phyloP scores from a whole-genome alignment of 2,888 invertebrate species.

The Phaedon cochleariae region DNA sequence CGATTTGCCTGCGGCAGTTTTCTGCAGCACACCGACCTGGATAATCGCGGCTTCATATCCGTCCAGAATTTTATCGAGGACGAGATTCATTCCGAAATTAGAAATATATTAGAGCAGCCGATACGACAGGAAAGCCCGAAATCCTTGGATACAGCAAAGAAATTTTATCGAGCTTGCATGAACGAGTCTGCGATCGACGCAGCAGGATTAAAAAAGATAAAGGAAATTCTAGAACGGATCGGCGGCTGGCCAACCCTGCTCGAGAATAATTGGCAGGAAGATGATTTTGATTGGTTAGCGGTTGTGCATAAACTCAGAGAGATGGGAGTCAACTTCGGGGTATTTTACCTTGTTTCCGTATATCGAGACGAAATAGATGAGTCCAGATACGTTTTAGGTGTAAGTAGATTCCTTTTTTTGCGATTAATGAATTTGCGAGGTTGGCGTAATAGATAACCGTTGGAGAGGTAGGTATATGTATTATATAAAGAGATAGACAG shows the following conservation, averaged over 20 bases:
- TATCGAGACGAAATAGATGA: constrained; percentile 49
- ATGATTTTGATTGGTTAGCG: constrained; percentile 57
- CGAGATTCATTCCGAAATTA: constrained; percentile 48
- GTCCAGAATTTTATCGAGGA: constrained; percentile 46
- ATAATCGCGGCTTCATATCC: constrained; percentile 62
- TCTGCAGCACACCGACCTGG: constrained; percentile 71
- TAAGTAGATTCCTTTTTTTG: constrained; percentile 47
- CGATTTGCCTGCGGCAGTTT: constrained; percentile 79
- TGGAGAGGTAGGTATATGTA: no score
- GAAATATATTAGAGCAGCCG: constrained; percentile 47
- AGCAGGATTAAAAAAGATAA: constrained; percentile 51
- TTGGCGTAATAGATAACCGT: no score
- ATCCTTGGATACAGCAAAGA: constrained; percentile 49
- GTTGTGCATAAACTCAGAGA: constrained; percentile 53
- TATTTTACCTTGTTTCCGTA: constrained; percentile 53
- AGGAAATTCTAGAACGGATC: constrained; percentile 59
- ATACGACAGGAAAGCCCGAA: constrained; percentile 33
- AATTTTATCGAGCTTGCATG: constrained; percentile 56
- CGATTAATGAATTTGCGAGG: no score
- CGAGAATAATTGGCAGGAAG: constrained; percentile 61
- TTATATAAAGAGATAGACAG: no score
- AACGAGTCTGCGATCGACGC: constrained; percentile 53
- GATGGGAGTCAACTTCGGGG: constrained; percentile 55
- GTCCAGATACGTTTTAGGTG: constrained; percentile 52
- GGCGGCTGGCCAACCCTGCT: constrained; percentile 70